phyloP scores from a whole-genome alignment of 2,888 invertebrate genomes.

The Ditylenchus weischeri region DNA sequence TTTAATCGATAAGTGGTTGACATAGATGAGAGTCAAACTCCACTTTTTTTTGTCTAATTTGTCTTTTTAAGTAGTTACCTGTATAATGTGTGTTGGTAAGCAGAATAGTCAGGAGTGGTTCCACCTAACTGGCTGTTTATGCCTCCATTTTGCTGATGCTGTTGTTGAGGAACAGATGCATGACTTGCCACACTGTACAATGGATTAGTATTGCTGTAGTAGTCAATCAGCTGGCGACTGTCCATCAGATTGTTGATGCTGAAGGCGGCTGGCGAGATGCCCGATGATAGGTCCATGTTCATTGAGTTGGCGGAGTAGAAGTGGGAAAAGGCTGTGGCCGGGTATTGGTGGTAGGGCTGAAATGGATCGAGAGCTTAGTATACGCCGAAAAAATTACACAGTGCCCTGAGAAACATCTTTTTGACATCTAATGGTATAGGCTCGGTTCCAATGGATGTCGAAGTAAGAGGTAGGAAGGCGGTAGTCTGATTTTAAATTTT shows the following conservation, averaged over 20 bases:
- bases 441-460: too few relatives aligned
- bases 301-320: slow-evolving; percentile 10
- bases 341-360: slow-evolving; percentile 16
- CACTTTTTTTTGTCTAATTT: too few relatives aligned
- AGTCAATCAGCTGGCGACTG: slow-evolving; percentile 19
- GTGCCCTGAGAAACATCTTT: too few relatives aligned
- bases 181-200: slow-evolving; percentile 3
- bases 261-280: slow-evolving; percentile 11
- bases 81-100: slow-evolving; percentile 38
- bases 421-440: too few relatives aligned
- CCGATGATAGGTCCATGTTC: slow-evolving; percentile 11
- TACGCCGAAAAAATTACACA: too few relatives aligned
- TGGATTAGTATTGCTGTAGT: slow-evolving; percentile 6
- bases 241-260: slow-evolving; percentile 15
- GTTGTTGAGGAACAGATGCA: not conserved
- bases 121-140: not conserved
- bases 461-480: too few relatives aligned
- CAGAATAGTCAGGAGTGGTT: slow-evolving; percentile 27
- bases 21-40: too few relatives aligned
- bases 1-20: too few relatives aligned
- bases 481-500: too few relatives aligned
- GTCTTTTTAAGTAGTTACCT: slow-evolving; percentile 22
- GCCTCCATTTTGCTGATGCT: not conserved
- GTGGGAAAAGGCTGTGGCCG: slow-evolving; percentile 12
- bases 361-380: not conserved